Percentiles rank a stretch among this genome's conserved stretches.
These are phyloP conservation scores for Luffia ferchaultella DNA, from an alignment of 2,888 invertebrate genomes.

Conservation along the genomic window DNA sequence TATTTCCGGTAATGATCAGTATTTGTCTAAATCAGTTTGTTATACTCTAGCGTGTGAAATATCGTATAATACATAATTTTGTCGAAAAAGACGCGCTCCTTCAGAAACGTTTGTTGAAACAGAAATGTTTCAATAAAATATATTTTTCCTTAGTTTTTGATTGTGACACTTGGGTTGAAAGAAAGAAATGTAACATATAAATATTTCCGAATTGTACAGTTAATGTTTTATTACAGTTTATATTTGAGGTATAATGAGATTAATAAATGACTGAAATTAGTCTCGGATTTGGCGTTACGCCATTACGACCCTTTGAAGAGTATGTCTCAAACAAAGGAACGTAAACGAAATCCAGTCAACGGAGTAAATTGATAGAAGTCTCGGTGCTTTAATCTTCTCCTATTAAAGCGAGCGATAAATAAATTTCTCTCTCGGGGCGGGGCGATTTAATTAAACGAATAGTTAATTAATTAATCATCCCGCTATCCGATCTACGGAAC, in stretches of 20 bases:
- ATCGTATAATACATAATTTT: too few species aligned
- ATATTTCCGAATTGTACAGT: background rate
- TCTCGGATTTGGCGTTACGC: background rate
- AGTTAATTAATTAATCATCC: constrained; percentile 56
- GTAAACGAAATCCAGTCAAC: background rate
- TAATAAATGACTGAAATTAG: background rate
- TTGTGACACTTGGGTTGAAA: too few species aligned
- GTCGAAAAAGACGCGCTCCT: too few species aligned
- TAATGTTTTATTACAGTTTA: constrained; percentile 9
- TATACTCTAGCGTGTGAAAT: too few species aligned
- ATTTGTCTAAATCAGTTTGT: too few species aligned
- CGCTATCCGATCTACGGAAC: constrained; percentile 25
- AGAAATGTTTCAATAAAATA: too few species aligned
- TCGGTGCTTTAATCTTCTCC: background rate
- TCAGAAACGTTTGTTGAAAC: too few species aligned
- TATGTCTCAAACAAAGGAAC: background rate
- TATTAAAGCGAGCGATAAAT: constrained; percentile 6
- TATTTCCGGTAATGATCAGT: too few species aligned
- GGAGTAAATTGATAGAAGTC: background rate
- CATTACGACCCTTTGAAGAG: background rate
- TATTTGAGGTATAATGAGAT: background rate
- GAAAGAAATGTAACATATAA: too few species aligned
- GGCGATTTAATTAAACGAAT: constrained; percentile 49
- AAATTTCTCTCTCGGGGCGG: constrained; percentile 16
- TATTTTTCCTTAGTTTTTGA: too few species aligned